Evolutionary conservation across 2,797 vertebrate species (phyloP).

Genomic region (Sebastes minor): DNA sequence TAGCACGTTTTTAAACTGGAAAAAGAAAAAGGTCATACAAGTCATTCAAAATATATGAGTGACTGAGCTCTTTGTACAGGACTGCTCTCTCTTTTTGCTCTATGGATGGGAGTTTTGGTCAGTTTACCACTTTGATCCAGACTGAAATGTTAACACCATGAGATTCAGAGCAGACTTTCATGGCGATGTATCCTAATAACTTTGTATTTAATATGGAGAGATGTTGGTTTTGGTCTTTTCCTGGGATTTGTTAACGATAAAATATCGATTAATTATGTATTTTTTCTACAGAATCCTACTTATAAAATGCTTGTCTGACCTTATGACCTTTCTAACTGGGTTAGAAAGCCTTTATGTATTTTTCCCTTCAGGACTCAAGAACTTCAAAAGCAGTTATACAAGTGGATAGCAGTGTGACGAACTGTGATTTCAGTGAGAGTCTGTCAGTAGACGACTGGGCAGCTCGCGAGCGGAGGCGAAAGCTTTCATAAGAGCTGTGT

Average conservation of each 20-base stretch:
- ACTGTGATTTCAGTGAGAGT: not conserved
- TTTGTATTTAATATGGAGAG: not conserved
- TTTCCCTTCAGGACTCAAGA: not conserved
- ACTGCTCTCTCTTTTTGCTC: not conserved
- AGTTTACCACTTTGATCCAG: not conserved
- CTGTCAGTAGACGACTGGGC: not conserved
- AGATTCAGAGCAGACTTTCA: not conserved
- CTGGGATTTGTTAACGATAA: too few species aligned
- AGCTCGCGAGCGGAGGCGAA: not conserved
- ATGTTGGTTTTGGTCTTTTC: not conserved
- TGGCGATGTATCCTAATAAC: not conserved
- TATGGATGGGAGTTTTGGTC: not conserved
- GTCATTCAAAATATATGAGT: not conserved
- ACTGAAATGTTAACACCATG: not conserved
- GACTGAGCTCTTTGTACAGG: too few species aligned
- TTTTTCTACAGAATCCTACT: not conserved
- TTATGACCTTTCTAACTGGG: not conserved
- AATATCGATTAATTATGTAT: too few species aligned
- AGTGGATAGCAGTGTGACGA: conserved; percentile 1
- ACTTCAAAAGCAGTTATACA: not conserved
- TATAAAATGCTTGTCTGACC: not conserved
- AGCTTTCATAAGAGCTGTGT: conserved; percentile 19
- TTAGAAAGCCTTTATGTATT: not conserved
- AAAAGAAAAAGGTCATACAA: not conserved
- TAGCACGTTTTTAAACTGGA: not conserved